These are phyloP conservation scores for Myiagra hebetior DNA, from an alignment of 2,113 vertebrate species.

Conservation along the genomic window DNA sequence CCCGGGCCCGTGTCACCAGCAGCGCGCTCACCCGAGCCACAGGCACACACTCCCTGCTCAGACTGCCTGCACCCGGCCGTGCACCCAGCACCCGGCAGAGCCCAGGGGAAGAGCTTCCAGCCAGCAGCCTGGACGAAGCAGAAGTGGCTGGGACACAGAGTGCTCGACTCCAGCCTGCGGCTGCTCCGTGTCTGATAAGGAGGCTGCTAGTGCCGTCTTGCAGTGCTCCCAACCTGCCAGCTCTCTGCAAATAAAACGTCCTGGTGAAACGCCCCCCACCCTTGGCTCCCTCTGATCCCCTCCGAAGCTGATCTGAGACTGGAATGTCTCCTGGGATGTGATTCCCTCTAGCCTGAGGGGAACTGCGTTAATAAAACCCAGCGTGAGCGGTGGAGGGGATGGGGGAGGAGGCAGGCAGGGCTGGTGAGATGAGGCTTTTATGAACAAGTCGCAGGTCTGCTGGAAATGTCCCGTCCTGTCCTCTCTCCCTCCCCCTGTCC, in stretches of 20 bases:
- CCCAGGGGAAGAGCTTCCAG: not conserved
- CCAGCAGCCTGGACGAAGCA: not conserved
- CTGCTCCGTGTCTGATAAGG: not conserved
- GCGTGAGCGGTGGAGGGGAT: not conserved
- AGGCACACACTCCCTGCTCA: not conserved
- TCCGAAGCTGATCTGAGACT: not conserved
- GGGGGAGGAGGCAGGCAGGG: conserved; percentile 28
- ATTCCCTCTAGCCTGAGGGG: conserved; percentile 50
- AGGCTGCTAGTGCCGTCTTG: conserved; percentile 22
- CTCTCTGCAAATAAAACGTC: not conserved
- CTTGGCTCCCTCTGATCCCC: conserved; percentile 34
- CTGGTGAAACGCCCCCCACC: conserved; percentile 20
- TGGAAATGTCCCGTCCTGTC: conserved; percentile 46
- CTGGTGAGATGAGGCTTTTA: not conserved
- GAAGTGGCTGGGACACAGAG: not conserved
- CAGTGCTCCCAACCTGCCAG: not conserved
- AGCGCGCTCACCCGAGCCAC: not conserved
- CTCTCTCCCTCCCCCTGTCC: conserved; percentile 17
- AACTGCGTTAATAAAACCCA: conserved; percentile 7
- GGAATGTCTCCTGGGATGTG: conserved; percentile 57
- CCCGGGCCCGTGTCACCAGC: rapidly evolving
- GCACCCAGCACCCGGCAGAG: rapidly evolving
- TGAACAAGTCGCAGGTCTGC: not conserved
- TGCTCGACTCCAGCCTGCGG: not conserved
- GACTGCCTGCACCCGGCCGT: rapidly evolving